Evolutionary conservation across 2,797 vertebrate genomes (phyloP).

Genomic region (Cyclopterus lumpus): DNA sequence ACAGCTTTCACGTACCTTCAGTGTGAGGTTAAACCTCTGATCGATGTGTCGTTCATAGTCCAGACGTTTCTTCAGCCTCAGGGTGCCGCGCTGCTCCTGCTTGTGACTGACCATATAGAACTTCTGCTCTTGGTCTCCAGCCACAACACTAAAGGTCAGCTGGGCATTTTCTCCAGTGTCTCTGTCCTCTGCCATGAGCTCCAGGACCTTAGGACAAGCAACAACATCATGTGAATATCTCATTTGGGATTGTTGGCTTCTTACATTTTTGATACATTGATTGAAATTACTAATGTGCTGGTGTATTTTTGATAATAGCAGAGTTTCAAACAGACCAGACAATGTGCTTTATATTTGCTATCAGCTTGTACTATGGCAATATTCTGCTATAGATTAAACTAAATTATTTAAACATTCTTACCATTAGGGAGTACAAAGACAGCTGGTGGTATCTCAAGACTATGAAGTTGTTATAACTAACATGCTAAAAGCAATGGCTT

Average conservation of each 20-base stretch:
- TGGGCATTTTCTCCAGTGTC: slow-evolving; percentile 88
- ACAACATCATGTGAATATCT: not conserved
- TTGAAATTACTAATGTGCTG: not conserved
- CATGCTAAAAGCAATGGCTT: not conserved
- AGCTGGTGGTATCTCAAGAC: not conserved
- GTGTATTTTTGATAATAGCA: not conserved
- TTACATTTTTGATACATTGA: not conserved
- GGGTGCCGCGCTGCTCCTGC: slow-evolving; percentile 84
- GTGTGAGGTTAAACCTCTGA: slow-evolving; percentile 89
- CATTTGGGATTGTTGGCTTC: not conserved
- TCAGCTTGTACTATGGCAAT: not conserved
- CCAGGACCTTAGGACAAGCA: slow-evolving; percentile 73
- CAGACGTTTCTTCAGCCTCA: slow-evolving; percentile 88
- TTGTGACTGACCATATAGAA: slow-evolving; percentile 89
- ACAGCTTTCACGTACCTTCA: slow-evolving; percentile 70
- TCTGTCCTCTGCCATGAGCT: slow-evolving; percentile 85
- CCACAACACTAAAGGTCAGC: slow-evolving; percentile 87
- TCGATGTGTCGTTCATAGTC: slow-evolving; percentile 90
- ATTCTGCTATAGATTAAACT: not conserved
- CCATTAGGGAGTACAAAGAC: not conserved
- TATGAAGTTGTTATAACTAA: not conserved
- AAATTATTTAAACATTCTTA: not conserved
- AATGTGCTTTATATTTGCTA: not conserved
- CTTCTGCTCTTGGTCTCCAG: slow-evolving; percentile 90
- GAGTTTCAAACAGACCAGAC: not conserved